Conservation (phyloP, 1,140 invertebrate species). For the Bombus superbus region DNA sequence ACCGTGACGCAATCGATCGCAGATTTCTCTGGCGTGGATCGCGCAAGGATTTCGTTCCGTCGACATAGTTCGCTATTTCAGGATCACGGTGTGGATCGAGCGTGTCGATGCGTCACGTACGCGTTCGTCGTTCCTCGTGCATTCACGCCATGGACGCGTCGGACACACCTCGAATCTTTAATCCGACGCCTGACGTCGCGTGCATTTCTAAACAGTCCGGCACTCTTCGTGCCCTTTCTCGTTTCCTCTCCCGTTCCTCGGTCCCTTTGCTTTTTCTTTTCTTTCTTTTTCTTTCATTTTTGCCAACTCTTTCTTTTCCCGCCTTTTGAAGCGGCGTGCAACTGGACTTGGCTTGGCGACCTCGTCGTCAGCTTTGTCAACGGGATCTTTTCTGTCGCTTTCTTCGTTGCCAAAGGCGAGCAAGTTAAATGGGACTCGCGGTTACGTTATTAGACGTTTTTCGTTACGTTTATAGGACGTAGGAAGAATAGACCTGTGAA, state of each 20-base stretch:
- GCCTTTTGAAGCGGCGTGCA: constrained; percentile 27
- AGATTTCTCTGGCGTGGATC: constrained; percentile 7
- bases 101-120: constrained; percentile 51
- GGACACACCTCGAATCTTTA: constrained; percentile 79
- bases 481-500: no score
- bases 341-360: constrained; percentile 20
- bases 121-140: constrained; percentile 59
- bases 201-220: constrained; percentile 75
- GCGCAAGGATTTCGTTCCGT: constrained; percentile 36
- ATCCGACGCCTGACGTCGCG: constrained; percentile 73
- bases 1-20: constrained; percentile 32
- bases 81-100: background rate
- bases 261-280: constrained; percentile 37
- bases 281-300: constrained; percentile 54
- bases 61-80: constrained; percentile 38
- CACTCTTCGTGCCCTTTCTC: constrained; percentile 6
- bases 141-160: constrained; percentile 67
- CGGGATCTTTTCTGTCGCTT: constrained; percentile 6
- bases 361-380: constrained; percentile 37
- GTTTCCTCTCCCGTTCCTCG: constrained; percentile 15
- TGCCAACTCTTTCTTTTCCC: constrained; percentile 40
- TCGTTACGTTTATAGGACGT: background rate
- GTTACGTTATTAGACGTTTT: background rate
- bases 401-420: background rate
- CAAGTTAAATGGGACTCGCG: background rate